Percentiles rank a stretch among this genome's conserved stretches.
Evolutionary conservation across 2,888 invertebrate species (phyloP).

Genomic region (Acrobasis suavella): DNA sequence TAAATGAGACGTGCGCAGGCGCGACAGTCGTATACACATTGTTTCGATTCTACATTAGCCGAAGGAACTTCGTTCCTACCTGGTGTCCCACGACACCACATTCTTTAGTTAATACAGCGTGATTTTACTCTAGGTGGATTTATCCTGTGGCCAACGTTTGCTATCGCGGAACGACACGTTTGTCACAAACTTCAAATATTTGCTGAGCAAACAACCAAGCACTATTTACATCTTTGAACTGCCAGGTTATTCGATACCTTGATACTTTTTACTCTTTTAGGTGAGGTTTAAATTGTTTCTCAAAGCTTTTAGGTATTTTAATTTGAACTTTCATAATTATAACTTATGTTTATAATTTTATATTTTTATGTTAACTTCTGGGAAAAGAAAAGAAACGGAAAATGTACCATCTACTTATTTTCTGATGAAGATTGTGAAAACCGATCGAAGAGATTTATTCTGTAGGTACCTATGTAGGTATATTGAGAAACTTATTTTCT

Average conservation of each 20-base stretch:
- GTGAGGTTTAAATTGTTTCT: not conserved
- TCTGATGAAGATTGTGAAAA: too few species aligned
- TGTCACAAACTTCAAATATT: not conserved
- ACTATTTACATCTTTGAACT: slow-evolving; percentile 30
- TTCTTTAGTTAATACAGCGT: not conserved
- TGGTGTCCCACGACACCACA: too few species aligned
- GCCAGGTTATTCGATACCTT: slow-evolving; percentile 2
- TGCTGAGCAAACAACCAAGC: slow-evolving; percentile 31
- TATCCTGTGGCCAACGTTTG: not conserved
- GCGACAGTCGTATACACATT: too few species aligned
- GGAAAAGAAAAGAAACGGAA: too few species aligned
- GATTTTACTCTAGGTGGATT: not conserved
- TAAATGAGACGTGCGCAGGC: too few species aligned
- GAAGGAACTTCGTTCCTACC: too few species aligned
- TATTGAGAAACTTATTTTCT: too few species aligned
- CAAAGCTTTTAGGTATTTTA: not conserved
- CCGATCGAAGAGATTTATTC: too few species aligned
- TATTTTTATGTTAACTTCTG: not conserved
- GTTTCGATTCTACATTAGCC: too few species aligned
- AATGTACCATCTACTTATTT: too few species aligned
- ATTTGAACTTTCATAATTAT: too few species aligned
- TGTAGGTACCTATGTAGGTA: too few species aligned
- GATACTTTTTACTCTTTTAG: not conserved
- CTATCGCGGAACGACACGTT: not conserved
- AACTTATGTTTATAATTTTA: not conserved